phyloP scores from a whole-genome alignment of 2,888 invertebrate genomes.

The Lordiphosa fenestrarum region DNA sequence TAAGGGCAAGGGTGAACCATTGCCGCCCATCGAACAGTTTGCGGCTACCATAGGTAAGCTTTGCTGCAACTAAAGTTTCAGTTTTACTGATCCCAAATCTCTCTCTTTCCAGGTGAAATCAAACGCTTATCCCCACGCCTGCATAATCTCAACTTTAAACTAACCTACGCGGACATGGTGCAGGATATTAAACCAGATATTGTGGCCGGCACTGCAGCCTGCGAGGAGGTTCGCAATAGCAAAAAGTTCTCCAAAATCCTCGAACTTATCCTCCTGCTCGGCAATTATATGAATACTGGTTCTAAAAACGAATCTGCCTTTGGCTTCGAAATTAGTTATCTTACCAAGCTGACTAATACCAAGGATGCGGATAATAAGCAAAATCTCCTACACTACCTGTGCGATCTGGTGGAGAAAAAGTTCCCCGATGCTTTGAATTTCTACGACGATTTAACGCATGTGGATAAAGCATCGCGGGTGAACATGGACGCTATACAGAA shows the following conservation, averaged over 20 bases:
- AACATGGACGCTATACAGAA: conserved; percentile 91
- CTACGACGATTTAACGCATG: conserved; percentile 93
- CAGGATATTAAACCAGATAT: conserved; percentile 85
- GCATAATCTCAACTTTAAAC: conserved; percentile 93
- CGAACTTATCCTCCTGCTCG: conserved; percentile 92
- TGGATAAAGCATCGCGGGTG: conserved; percentile 93
- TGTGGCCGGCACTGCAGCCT: conserved; percentile 96
- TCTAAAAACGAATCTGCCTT: conserved; percentile 95
- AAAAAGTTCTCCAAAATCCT: conserved; percentile 94
- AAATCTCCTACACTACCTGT: conserved; percentile 95
- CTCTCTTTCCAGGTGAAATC: conserved; percentile 83
- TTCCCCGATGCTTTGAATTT: conserved; percentile 92
- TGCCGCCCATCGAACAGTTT: conserved; percentile 97
- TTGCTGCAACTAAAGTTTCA: neutral
- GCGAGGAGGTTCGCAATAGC: conserved; percentile 94
- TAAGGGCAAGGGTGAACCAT: conserved; percentile 87
- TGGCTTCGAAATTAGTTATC: conserved; percentile 97
- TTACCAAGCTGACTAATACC: conserved; percentile 94
- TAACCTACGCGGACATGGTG: conserved; percentile 92
- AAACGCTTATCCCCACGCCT: conserved; percentile 92
- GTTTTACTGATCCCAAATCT: neutral
- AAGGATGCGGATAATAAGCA: conserved; percentile 96
- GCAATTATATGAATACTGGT: conserved; percentile 98
- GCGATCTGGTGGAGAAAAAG: conserved; percentile 92
- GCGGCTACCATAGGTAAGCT: conserved; percentile 87